These are phyloP conservation scores for Morbakka virulenta DNA, from an alignment of 30 jellyfish, hydroid and myxozoan genomes.

Conservation along the genomic window DNA sequence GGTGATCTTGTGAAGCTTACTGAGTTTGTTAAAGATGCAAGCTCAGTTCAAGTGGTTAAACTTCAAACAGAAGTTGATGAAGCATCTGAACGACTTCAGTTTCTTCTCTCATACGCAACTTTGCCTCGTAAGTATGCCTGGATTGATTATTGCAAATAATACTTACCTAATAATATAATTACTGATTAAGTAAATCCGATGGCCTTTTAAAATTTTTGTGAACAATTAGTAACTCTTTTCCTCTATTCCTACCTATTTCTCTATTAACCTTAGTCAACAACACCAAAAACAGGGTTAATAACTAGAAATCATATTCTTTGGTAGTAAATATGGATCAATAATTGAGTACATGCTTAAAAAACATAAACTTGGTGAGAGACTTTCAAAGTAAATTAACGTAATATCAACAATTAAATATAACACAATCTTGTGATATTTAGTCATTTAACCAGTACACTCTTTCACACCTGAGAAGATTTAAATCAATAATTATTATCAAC, in stretches of 20 bases:
- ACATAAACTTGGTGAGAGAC: no score
- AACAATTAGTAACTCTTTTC: background rate
- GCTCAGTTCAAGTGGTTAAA: slow-evolving; percentile 65
- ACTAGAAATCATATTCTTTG: no score
- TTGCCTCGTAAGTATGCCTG: slow-evolving; percentile 60
- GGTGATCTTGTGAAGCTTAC: slow-evolving; percentile 61
- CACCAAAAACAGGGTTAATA: no score
- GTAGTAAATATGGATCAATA: no score
- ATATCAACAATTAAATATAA: no score
- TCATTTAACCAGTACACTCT: no score
- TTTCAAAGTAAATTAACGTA: no score
- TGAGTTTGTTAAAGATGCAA: slow-evolving; percentile 77
- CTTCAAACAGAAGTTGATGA: slow-evolving; percentile 78
- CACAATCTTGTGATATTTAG: no score
- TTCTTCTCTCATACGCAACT: slow-evolving; percentile 75
- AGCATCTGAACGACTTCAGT: slow-evolving; percentile 81
- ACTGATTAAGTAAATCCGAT: no score
- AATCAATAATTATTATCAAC: no score
- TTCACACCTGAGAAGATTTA: no score
- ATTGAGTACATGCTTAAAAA: no score
- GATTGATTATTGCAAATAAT: background rate
- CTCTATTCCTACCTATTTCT: background rate
- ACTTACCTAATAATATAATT: background rate
- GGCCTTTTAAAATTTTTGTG: background rate
- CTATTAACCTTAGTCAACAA: background rate